phyloP scores from a whole-genome alignment of 2,113 vertebrate species.

The Paracanthobrama guichenoti region DNA sequence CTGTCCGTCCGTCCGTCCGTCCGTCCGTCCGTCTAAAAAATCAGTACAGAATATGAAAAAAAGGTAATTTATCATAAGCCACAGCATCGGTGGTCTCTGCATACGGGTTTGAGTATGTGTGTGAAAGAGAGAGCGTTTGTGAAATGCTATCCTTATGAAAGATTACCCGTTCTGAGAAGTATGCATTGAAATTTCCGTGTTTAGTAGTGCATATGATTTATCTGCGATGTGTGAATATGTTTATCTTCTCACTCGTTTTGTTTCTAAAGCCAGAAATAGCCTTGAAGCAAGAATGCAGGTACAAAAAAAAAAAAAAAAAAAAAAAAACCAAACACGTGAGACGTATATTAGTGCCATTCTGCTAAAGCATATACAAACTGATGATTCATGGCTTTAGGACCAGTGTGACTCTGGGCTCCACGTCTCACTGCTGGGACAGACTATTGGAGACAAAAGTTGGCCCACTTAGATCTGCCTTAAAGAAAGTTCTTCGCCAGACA shows the following conservation, averaged over 20 bases:
- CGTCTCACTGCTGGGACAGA: not conserved
- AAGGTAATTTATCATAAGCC: not conserved
- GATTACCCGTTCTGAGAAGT: slow-evolving; percentile 24
- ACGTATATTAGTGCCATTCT: not conserved
- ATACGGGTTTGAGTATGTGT: slow-evolving; percentile 15
- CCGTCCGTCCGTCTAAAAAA: not conserved
- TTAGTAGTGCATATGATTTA: slow-evolving; percentile 36
- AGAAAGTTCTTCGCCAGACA: slow-evolving; percentile 26
- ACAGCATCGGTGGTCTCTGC: not conserved
- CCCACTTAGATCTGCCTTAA: not conserved
- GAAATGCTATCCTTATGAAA: slow-evolving; percentile 23
- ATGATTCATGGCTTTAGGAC: slow-evolving; percentile 6
- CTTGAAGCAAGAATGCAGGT: not conserved
- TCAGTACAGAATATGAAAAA: slow-evolving; percentile 16
- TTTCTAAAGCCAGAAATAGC: slow-evolving; percentile 25
- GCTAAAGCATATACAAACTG: not conserved
- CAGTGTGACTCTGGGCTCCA: not conserved
- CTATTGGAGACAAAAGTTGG: slow-evolving; percentile 6
- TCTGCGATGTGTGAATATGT: slow-evolving; percentile 20
- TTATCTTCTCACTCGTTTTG: slow-evolving; percentile 2
- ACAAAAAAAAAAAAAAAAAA: not conserved
- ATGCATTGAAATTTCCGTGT: slow-evolving; percentile 16
- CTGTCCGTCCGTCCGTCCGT: too few relatives aligned
- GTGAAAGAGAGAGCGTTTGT: slow-evolving; percentile 1
- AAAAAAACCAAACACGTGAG: not conserved